Conservation (phyloP, 2,797 vertebrate genomes). For the Crocodylus rhombifer region DNA sequence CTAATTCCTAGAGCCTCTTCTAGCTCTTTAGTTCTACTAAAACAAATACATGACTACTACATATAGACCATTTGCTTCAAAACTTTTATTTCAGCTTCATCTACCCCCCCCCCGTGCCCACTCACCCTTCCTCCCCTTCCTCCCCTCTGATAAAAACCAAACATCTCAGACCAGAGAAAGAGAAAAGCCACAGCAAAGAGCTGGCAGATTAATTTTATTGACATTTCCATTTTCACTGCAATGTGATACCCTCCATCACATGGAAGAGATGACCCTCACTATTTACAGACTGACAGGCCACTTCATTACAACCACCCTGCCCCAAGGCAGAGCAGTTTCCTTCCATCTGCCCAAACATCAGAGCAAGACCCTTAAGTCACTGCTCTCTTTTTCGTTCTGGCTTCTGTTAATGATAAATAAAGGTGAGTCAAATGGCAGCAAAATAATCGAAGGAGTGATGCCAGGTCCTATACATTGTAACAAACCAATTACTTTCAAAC, state of each 20-base stretch:
- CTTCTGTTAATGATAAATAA: constrained; percentile 70
- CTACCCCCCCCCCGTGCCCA: constrained; percentile 71
- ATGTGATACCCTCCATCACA: constrained; percentile 93
- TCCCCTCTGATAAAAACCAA: constrained; percentile 69
- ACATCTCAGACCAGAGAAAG: constrained; percentile 81
- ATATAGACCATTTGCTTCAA: constrained; percentile 63
- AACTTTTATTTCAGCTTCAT: constrained; percentile 72
- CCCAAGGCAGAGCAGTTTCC: constrained; percentile 85
- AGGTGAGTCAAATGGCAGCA: constrained; percentile 59
- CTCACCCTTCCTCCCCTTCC: constrained; percentile 55
- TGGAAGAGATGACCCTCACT: constrained; percentile 92
- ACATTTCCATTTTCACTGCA: constrained; percentile 99
- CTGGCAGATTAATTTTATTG: constrained; percentile 99
- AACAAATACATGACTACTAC: constrained; percentile 75
- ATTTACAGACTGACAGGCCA: constrained; percentile 99
- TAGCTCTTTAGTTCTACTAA: constrained; percentile 73
- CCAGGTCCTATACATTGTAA: constrained; percentile 28
- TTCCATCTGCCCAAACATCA: constrained; percentile 87
- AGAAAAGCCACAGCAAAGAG: constrained; percentile 91
- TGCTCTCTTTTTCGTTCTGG: constrained; percentile 78
- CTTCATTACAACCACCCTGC: constrained; percentile 97
- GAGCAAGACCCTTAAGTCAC: constrained; percentile 83
- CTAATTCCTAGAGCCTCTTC: constrained; percentile 80
- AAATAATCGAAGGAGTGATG: constrained; percentile 77
- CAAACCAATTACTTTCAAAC: constrained; percentile 74